Base-by-base conservation (phyloP, 2,113 vertebrate genomes). In the Riparia riparia region DNA sequence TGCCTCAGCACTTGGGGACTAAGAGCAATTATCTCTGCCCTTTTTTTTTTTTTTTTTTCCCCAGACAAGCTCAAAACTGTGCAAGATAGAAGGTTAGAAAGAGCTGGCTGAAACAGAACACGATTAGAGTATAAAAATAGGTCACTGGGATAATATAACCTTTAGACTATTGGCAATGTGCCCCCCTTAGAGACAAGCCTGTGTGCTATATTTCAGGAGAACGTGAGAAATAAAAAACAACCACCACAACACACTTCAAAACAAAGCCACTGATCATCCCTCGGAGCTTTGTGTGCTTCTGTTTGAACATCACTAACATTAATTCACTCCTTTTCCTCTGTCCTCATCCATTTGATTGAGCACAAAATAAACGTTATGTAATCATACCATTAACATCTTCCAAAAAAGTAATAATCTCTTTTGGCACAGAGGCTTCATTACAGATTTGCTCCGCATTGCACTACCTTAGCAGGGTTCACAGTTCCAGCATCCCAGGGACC, bases 81-180 rank as follows among this genome's bases (percentile, higher is more conserved):
- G 82, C 7, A 20, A 83, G 88, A 91, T 26, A 58, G 93, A 86
- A 94, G 86, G 93, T 79, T 94, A 64, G 82, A 94, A 93, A 92
- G 83, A 79, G 84, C 69, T 0, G 5, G 78, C 61, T 95, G 94
- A 95, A 92, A 95, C 69, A 72, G 82, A 95, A 92, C 17, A 3
- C 17, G 54, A 96, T 92, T 86, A 86, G 45, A 93, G 92, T 93
- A 94, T 94, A 96, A 97, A 96, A 97, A 96, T 97, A 97, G 95
- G 94, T 97, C 96, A 97, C 90, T 96, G 78, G 95, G 93, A 96
- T 94, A 97, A 97, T 91, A 96, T 96, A 97, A 97, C 97, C 94
- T 97, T 97, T 97, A 95, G 90, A 96, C 93, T 97, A 37, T 6
- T 97, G 95, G 96, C 95, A 96, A 39, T 14, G 72, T 83, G 95